Evolutionary conservation across 2,888 invertebrate species (phyloP).

Genomic region (Volucella inflata): DNA sequence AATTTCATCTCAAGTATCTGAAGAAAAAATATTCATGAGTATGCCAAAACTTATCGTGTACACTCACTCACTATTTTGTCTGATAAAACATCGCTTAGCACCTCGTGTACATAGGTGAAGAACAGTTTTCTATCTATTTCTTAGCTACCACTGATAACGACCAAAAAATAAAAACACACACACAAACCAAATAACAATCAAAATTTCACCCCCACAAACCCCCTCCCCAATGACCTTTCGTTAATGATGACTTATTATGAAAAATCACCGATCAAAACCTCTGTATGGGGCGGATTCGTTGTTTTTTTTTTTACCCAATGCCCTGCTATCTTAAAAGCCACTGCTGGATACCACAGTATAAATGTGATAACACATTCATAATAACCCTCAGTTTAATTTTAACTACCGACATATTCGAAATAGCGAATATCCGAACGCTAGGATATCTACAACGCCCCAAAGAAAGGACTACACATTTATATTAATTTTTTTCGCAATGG

Average conservation of each 20-base stretch:
- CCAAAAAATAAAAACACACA: conserved; percentile 16
- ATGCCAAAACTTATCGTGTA: neutral
- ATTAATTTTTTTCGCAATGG: conserved; percentile 16
- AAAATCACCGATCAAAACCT: conserved; percentile 44
- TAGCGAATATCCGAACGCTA: conserved; percentile 35
- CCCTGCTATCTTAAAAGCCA: conserved; percentile 30
- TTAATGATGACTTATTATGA: conserved; percentile 50
- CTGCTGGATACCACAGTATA: conserved; percentile 29
- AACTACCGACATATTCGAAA: conserved; percentile 48
- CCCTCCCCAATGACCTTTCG: conserved; percentile 11
- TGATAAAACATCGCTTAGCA: conserved; percentile 4
- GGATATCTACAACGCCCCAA: conserved; percentile 9
- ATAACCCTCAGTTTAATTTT: conserved; percentile 43
- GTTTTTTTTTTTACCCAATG: neutral
- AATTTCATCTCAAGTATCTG: too few relatives aligned
- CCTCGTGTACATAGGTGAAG: neutral
- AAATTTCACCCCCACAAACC: neutral
- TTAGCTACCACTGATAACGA: conserved; percentile 31
- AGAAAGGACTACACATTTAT: neutral
- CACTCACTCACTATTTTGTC: neutral
- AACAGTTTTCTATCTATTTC: conserved; percentile 5
- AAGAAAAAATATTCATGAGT: too few relatives aligned
- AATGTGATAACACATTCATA: conserved; percentile 37
- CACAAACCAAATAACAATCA: conserved; percentile 21
- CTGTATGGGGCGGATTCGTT: conserved; percentile 24